Evolutionary conservation across 2,888 invertebrate genomes (phyloP), one percentile per base, ranked within the genome.

Genomic region (Heterodera filipjevi): DNA sequence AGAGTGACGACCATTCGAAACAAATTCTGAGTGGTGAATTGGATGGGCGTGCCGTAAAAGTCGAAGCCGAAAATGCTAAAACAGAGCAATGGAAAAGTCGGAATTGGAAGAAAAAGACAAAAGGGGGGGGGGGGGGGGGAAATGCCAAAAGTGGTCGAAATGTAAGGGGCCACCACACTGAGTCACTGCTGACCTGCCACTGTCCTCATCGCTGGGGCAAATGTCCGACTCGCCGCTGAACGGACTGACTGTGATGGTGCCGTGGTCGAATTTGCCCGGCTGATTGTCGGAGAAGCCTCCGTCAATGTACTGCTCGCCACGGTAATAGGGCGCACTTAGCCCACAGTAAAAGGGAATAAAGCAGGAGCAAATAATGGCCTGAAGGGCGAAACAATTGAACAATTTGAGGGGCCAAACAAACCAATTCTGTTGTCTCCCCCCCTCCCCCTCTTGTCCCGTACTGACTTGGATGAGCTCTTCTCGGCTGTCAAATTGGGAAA

Each of bases 191-290:
- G 49, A 59, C 81, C 81, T 82, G 27, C 85, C 86, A 71, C 85
- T 85, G 68, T 89, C 89, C 79, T 82, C 82, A 33, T 95, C 95
- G 86, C 93, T 94, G 90, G 95, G 95, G 83, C 97, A 97, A 85
- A 98, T 97, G 90, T 98, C 97, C 89, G 94, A 95, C 90, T 97
- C 96, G 0, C 97, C 97, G 85, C 95, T 95, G 90, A 97, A 98
- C 0, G 97, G 97, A 87, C 95, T 95, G 32, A 98, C 95, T 0
- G 96, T 96, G 82, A 98, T 94, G 0, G 97, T 97, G 90, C 96
- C 94, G 89, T 95, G 95, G 89, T 97, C 95, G 72, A 96, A 64
- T 64, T 75, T 91, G n/a, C 78, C 71, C 0, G 96, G 96, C 84
- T 96, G 91, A 91, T 98, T 98, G 90, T 96, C 94, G 77, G 95